Evolutionary conservation across 2,888 invertebrate genomes (phyloP).

Genomic region (Lasius platythorax): DNA sequence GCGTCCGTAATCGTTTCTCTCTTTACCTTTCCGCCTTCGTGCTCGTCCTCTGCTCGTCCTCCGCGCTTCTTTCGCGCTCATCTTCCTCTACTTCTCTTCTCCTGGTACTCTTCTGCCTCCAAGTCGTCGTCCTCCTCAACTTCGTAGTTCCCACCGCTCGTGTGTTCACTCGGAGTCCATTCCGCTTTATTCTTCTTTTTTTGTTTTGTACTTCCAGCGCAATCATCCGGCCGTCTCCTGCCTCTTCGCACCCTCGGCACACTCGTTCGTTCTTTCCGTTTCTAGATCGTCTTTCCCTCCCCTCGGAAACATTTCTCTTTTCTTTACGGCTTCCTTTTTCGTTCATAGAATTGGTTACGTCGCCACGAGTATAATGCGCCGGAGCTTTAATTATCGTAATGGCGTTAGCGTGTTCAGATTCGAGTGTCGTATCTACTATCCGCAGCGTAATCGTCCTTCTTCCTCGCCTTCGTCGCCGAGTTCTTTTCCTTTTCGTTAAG

Average conservation of each 20-base stretch:
- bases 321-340: constrained; percentile 3
- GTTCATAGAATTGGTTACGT: constrained; percentile 27
- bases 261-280: constrained; percentile 42
- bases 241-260: constrained; percentile 28
- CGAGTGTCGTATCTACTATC: constrained; percentile 41
- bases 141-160: constrained; percentile 63
- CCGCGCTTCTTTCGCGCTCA: constrained; percentile 47
- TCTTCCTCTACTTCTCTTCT: constrained; percentile 35
- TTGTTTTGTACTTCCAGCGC: constrained; percentile 7
- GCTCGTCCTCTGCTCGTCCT: constrained; percentile 40
- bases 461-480: neutral
- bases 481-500: neutral
- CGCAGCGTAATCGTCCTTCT: constrained; percentile 51
- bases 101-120: constrained; percentile 42
- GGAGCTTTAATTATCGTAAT: constrained; percentile 75
- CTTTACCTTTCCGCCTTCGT: constrained; percentile 49
- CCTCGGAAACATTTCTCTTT: constrained; percentile 23
- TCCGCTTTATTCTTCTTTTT: constrained; percentile 39
- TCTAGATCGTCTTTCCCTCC: constrained; percentile 44
- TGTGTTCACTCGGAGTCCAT: constrained; percentile 39
- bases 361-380: constrained; percentile 44
- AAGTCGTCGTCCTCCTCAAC: constrained; percentile 53
- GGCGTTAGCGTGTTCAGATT: constrained; percentile 62
- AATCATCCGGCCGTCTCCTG: constrained; percentile 12
- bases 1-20: constrained; percentile 26